These are phyloP conservation scores for Daboia siamensis DNA, from an alignment of 2,113 vertebrate genomes.

Conservation along the genomic window DNA sequence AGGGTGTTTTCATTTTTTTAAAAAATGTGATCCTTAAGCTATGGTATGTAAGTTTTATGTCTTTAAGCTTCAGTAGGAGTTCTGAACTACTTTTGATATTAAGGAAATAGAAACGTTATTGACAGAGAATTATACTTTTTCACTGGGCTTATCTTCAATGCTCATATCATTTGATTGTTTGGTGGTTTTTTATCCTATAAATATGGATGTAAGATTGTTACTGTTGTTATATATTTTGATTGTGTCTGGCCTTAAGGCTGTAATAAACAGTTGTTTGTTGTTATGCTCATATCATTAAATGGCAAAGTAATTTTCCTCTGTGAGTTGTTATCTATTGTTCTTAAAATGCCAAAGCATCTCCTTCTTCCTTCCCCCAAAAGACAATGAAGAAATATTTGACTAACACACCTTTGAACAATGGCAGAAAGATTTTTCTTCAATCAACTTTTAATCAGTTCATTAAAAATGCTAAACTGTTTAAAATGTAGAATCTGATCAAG, in stretches of 20 bases:
- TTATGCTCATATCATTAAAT: neutral
- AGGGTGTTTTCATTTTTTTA: neutral
- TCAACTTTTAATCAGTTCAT: slow-evolving; percentile 1
- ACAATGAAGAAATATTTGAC: slow-evolving; percentile 27
- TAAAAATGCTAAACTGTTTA: slow-evolving; percentile 27
- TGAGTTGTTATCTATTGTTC: neutral
- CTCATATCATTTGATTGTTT: neutral
- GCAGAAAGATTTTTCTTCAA: neutral
- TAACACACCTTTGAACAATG: neutral
- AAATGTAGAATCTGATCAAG: slow-evolving; percentile 14
- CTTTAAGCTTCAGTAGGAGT: neutral
- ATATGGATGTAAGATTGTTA: too few relatives aligned
- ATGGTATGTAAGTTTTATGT: neutral
- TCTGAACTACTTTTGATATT: neutral
- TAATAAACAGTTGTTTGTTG: too few relatives aligned
- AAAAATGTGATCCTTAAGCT: neutral
- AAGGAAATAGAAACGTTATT: neutral
- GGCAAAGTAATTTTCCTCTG: neutral
- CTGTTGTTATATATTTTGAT: too few relatives aligned
- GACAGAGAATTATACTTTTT: neutral
- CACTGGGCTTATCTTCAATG: neutral
- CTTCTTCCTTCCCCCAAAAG: neutral
- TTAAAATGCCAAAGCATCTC: neutral
- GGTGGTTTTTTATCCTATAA: too few relatives aligned
- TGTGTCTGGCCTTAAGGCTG: too few relatives aligned